Base-by-base conservation (phyloP, 2,797 vertebrate species). In the Lophius americanus region DNA sequence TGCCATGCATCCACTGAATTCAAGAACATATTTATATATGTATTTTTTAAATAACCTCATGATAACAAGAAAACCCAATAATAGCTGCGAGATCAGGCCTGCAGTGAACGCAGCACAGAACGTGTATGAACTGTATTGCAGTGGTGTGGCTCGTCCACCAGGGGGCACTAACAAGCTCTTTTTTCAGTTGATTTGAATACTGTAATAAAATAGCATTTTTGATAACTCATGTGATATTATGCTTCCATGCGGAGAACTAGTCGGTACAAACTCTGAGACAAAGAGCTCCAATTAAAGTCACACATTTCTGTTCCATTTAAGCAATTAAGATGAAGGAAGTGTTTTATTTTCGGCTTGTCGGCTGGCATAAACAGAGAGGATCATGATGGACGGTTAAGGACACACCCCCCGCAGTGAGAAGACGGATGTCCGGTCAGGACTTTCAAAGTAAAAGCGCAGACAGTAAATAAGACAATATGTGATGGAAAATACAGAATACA, bases 291-390 rank as follows among this genome's bases (percentile, higher is more conserved):
- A 60, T 10, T 11, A 14, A 37, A 57, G 52, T 2, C 8, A 9
- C 2, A n/a, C 35, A 13, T 71, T 48, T 51, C 49, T 4, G 11
- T 51, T 51, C 63, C 2, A 13, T 43, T 51, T 1, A 2, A 50
- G 43, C 42, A 36, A 48, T 35, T 2, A 51, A 58, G 6, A 10
- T 12, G 36, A 23, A 61, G 56, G 14, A 32, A 4, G n/a, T 32
- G 51, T 46, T 58, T 48, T 3, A 3, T 52, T 71, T 56, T 54
- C 23, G 64, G 70, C 60, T 63, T 32, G 35, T 73, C 50, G 71
- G 59, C 52, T 51, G 23, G 32, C 47, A 64, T 70, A 61, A 63
- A 60, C 23, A 23, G 23, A 23, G 23, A 23, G 23, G 69, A 42
- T 55, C 57, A 36, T 9, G 62, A 51, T 3, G 10, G 70, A 75